These are phyloP conservation scores for Tetramorium parvispinum DNA, from an alignment of 1,140 invertebrate genomes.

Conservation along the genomic window DNA sequence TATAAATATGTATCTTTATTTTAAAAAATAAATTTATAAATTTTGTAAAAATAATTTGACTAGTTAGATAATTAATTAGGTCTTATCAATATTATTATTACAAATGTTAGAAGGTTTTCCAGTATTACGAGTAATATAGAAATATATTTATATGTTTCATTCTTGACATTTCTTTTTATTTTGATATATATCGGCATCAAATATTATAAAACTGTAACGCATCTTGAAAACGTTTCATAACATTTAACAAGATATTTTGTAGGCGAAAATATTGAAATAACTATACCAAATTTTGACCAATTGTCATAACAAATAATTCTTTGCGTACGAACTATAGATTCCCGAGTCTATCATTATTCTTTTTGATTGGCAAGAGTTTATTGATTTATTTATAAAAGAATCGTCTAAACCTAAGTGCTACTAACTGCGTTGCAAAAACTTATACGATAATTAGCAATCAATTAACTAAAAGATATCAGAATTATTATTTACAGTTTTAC, in stretches of 20 bases:
- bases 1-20: not conserved
- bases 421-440: slow-evolving; percentile 53
- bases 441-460: slow-evolving; percentile 45
- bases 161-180: slow-evolving; percentile 38
- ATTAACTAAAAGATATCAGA: not conserved
- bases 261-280: not conserved
- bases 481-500: slow-evolving; percentile 43
- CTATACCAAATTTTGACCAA: not conserved
- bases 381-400: slow-evolving; percentile 52
- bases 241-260: not conserved
- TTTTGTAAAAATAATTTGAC: no score
- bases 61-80: no score
- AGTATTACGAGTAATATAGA: not conserved
- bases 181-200: slow-evolving; percentile 19
- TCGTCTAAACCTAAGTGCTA: slow-evolving; percentile 49
- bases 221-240: slow-evolving; percentile 14
- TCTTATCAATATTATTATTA: not conserved
- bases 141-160: not conserved
- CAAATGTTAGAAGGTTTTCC: not conserved
- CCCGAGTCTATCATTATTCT: not conserved
- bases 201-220: slow-evolving; percentile 15
- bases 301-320: not conserved
- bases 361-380: slow-evolving; percentile 6
- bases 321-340: not conserved
- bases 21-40: no score